Base-by-base conservation (phyloP, 2,888 invertebrate genomes). In the Drosophila lacicola region DNA sequence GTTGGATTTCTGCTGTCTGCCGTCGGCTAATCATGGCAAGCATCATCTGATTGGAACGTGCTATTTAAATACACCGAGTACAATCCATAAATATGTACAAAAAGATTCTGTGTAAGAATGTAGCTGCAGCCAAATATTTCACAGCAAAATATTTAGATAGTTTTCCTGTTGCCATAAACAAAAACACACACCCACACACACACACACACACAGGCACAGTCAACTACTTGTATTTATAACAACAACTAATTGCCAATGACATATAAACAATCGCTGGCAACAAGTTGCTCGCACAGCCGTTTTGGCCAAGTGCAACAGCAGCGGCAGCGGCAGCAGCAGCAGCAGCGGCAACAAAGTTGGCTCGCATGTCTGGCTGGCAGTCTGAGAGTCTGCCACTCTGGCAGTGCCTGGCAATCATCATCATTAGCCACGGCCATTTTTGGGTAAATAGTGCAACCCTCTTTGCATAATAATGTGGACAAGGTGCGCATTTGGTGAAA, bases 401-500 rank as follows among this genome's bases (percentile, higher is more conserved):
- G 47, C 70, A 57, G 37, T 54, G 71, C 37, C 76, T 76, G 75
- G 69, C 78, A 88, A 84, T 86, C 88, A 85, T 83, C 82, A 90
- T 91, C 91, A 91, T 91, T 91, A 90, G 91, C 88, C 80, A 82
- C 82, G 81, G 81, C 91, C 92, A 91, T 92, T 88, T 91, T 91
- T 91, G 91, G 91, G 89, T 90, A 91, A 91, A 89, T 91, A 92
- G 91, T 91, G 90, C 92, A 91, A 91, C 91, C 90, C 91, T 89
- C 91, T 91, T 92, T 92, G 92, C 92, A 91, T 91, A 91, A 91
- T 91, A 91, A 91, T 91, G 91, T 90, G 91, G 90, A 81, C 83
- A 82, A 79, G 68, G 69, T 72, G 72, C 88, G 73, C 78, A 78
- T 85, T 88, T 86, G 89, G 88, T 82, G 88, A 88, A 88, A 88